Evolutionary conservation across 2,797 vertebrate genomes (phyloP).

Genomic region (Enteromius radiatus): DNA sequence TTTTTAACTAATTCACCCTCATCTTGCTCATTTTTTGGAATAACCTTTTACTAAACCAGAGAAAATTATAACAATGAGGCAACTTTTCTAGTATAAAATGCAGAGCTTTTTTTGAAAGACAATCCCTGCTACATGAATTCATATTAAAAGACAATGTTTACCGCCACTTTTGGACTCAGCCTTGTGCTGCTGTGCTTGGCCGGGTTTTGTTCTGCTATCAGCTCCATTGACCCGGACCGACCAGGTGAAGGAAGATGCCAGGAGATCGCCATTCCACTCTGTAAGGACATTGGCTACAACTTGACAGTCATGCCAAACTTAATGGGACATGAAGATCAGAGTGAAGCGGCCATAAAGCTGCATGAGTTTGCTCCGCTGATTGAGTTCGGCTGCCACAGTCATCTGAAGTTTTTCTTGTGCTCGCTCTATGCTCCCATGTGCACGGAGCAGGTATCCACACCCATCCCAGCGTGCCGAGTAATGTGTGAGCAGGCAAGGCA

Average conservation of each 20-base stretch:
- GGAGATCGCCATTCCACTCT: conserved; percentile 92
- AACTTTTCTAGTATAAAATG: conserved; percentile 16
- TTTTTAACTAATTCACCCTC: neutral
- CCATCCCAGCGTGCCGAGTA: conserved; percentile 93
- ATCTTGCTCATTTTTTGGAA: neutral
- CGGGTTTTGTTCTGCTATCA: conserved; percentile 80
- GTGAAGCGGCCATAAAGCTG: conserved; percentile 93
- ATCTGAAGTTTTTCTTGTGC: conserved; percentile 95
- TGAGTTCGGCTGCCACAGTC: conserved; percentile 93
- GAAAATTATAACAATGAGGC: neutral
- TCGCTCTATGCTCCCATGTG: conserved; percentile 99
- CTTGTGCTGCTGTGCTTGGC: conserved; percentile 66
- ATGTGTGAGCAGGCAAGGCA: conserved; percentile 96
- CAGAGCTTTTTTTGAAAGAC: conserved; percentile 37
- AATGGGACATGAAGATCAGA: conserved; percentile 94
- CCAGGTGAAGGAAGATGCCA: conserved; percentile 92
- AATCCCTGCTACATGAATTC: conserved; percentile 54
- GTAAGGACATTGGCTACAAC: conserved; percentile 98
- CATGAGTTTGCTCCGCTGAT: conserved; percentile 96
- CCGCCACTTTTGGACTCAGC: conserved; percentile 60
- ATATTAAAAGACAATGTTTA: conserved; percentile 70
- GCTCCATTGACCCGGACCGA: conserved; percentile 90
- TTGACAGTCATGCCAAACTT: conserved; percentile 97
- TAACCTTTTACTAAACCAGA: neutral
- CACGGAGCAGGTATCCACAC: conserved; percentile 96